Conservation (phyloP, 2,888 invertebrate genomes). For the Chydorus sphaericus region DNA sequence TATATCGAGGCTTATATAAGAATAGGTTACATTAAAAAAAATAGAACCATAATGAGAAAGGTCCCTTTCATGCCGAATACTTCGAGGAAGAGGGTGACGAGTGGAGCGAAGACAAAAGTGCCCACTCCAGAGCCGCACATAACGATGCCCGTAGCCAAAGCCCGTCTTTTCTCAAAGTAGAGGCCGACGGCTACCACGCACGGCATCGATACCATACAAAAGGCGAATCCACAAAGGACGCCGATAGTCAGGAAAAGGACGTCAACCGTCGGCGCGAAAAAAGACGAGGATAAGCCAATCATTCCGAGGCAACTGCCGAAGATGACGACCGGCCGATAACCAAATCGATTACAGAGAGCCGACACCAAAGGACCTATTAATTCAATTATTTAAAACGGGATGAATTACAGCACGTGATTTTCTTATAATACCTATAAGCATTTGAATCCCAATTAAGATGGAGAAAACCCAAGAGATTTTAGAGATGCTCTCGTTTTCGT, state of each 20-base stretch:
- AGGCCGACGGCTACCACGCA: conserved; percentile 79
- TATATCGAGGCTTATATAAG: too few relatives aligned
- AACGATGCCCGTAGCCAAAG: conserved; percentile 87
- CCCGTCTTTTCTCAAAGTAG: conserved; percentile 91
- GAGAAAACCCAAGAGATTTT: conserved; percentile 71
- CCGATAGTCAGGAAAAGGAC: conserved; percentile 72
- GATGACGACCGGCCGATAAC: conserved; percentile 77
- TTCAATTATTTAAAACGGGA: too few relatives aligned
- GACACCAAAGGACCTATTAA: conserved; percentile 82
- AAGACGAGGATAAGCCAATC: conserved; percentile 51
- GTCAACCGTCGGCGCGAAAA: conserved; percentile 52
- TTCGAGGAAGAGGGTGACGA: conserved; percentile 47
- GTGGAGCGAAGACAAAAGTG: conserved; percentile 69
- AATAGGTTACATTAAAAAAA: too few relatives aligned
- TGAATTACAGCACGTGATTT: too few relatives aligned
- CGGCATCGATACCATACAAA: conserved; percentile 89
- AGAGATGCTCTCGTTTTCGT: conserved; percentile 42
- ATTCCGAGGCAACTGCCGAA: conserved; percentile 59
- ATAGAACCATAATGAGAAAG: conserved; percentile 55
- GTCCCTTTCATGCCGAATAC: conserved; percentile 58
- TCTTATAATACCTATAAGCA: conserved; percentile 64
- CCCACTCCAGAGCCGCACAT: conserved; percentile 95
- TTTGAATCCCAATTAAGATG: conserved; percentile 76
- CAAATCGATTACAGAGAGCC: conserved; percentile 82
- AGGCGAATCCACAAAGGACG: conserved; percentile 71